These are phyloP conservation scores for Syndactyla subalaris DNA, from an alignment of 2,797 vertebrate genomes.

Conservation along the genomic window DNA sequence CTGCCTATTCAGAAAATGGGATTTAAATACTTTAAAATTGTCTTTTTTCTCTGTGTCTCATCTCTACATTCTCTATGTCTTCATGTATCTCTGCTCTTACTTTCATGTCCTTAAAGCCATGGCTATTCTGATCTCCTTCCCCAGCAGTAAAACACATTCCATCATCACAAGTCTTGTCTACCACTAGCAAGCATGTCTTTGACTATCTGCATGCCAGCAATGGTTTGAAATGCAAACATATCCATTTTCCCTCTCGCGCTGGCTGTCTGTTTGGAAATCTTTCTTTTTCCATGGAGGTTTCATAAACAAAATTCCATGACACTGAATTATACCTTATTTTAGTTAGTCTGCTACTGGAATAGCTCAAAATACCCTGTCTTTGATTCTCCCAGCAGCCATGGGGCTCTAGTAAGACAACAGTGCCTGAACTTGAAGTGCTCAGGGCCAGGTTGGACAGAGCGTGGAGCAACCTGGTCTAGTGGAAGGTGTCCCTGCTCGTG, in stretches of 20 bases:
- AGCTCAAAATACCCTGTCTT: not conserved
- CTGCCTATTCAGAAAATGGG: not conserved
- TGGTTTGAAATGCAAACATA: not conserved
- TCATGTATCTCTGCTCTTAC: not conserved
- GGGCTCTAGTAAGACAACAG: not conserved
- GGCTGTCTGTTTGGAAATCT: not conserved
- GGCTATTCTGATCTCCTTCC: not conserved
- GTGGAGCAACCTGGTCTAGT: not conserved
- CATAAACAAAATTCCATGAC: not conserved
- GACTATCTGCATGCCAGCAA: not conserved
- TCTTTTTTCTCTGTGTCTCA: not conserved
- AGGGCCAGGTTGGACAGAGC: accelerated
- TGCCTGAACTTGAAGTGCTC: not conserved
- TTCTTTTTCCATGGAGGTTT: not conserved
- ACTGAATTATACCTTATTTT: not conserved
- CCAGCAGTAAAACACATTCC: not conserved
- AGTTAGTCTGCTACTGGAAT: not conserved
- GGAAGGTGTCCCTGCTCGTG: not conserved
- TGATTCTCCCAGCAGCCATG: not conserved
- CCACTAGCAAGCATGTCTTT: not conserved
- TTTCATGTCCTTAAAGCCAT: not conserved
- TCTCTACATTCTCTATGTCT: not conserved
- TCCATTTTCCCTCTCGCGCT: not conserved
- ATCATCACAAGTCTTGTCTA: not conserved
- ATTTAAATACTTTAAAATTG: not conserved